These are phyloP conservation scores for Odontamblyopus lacepedii DNA, from an alignment of 2,797 vertebrate genomes.

Conservation along the genomic window DNA sequence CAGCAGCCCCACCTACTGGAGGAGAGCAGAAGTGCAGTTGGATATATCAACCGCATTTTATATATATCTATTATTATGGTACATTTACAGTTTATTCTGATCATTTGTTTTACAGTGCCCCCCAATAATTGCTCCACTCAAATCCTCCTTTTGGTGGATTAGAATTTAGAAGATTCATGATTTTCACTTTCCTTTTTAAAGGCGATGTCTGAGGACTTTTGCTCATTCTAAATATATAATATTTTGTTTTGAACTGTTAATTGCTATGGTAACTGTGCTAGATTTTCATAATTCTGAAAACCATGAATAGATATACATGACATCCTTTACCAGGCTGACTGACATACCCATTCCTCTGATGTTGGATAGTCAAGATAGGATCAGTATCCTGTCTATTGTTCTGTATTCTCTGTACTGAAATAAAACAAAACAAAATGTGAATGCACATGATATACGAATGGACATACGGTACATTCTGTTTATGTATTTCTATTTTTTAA, in stretches of 20 bases:
- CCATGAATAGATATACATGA: background rate
- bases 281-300: too few species aligned
- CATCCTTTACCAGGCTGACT: background rate
- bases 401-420: background rate
- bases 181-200: too few species aligned
- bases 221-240: too few species aligned
- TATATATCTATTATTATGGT: background rate
- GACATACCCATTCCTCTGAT: background rate
- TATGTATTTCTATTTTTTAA: too few species aligned
- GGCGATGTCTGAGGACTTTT: too few species aligned
- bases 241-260: background rate
- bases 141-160: background rate
- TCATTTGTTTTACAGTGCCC: background rate
- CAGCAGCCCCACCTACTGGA: background rate
- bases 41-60: background rate
- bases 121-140: background rate
- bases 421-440: background rate
- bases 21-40: background rate
- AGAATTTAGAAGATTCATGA: too few species aligned
- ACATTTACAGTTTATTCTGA: background rate
- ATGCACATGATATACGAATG: background rate
- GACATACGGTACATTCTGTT: background rate
- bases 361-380: background rate
- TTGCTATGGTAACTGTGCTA: too few species aligned
- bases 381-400: background rate